Conservation (phyloP, 2,888 invertebrate species). For the Lysandra coridon region DNA sequence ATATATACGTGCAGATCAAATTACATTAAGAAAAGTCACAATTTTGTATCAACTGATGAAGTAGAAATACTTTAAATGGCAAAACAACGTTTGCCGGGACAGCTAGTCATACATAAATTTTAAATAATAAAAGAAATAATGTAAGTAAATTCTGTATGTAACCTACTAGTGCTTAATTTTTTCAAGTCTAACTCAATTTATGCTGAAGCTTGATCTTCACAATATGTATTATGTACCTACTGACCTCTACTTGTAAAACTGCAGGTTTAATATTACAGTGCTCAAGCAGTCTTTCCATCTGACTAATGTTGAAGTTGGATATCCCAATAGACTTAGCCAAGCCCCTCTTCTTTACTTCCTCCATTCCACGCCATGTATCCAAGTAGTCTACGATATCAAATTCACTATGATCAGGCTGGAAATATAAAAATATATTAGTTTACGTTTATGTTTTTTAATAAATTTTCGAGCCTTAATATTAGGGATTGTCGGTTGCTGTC, state of each 20-base stretch:
- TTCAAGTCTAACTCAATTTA: no score
- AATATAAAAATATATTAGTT: constrained; percentile 23
- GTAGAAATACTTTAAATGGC: no score
- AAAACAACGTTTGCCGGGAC: no score
- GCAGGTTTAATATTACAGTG: constrained; percentile 81
- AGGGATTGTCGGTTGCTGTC: neutral
- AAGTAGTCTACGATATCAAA: constrained; percentile 82
- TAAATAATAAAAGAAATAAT: no score
- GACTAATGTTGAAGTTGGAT: constrained; percentile 88
- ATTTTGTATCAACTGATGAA: no score
- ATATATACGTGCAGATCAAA: no score
- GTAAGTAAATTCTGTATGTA: no score
- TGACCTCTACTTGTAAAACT: constrained; percentile 80
- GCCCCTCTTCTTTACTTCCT: constrained; percentile 83
- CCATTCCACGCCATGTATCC: constrained; percentile 88
- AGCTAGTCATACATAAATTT: no score
- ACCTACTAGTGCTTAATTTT: no score
- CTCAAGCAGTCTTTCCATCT: constrained; percentile 83
- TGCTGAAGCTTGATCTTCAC: no score
- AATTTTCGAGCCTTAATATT: neutral
- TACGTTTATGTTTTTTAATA: neutral
- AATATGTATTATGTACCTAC: neutral
- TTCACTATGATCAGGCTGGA: constrained; percentile 52
- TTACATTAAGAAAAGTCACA: no score
- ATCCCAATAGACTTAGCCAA: constrained; percentile 83